These are phyloP conservation scores for Triops cancriformis DNA, from an alignment of 1,140 invertebrate genomes.

Conservation along the genomic window DNA sequence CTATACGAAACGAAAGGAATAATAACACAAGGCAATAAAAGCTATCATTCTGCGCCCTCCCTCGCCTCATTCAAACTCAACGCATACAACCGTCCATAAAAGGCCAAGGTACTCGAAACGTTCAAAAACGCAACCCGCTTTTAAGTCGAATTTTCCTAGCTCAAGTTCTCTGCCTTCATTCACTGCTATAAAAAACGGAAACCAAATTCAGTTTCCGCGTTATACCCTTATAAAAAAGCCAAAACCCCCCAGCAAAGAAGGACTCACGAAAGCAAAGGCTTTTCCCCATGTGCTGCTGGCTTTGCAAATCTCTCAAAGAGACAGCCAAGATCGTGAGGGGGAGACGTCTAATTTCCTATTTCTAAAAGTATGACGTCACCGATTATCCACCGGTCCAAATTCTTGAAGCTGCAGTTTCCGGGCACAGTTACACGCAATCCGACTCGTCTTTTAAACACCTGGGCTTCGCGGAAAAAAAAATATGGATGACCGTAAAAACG, in stretches of 20 bases:
- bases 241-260: background rate
- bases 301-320: background rate
- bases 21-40: conserved; percentile 14
- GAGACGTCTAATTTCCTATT: background rate
- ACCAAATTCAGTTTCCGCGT: background rate
- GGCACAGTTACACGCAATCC: background rate
- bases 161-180: background rate
- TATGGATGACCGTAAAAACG: background rate
- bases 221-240: background rate
- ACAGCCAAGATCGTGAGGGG: background rate
- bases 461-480: background rate
- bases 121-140: background rate
- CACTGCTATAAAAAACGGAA: background rate
- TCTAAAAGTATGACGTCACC: background rate
- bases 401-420: background rate
- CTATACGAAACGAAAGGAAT: background rate
- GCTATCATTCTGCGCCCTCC: background rate
- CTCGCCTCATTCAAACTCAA: background rate
- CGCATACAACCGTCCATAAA: background rate
- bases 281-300: too few relatives aligned
- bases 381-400: background rate
- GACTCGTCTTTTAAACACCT: background rate
- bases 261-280: background rate
- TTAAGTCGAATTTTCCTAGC: background rate
- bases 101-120: background rate